Evolutionary conservation across 2,797 vertebrate species (phyloP), one percentile per base, ranked within the genome.

Genomic region (Gallinago stenura): DNA sequence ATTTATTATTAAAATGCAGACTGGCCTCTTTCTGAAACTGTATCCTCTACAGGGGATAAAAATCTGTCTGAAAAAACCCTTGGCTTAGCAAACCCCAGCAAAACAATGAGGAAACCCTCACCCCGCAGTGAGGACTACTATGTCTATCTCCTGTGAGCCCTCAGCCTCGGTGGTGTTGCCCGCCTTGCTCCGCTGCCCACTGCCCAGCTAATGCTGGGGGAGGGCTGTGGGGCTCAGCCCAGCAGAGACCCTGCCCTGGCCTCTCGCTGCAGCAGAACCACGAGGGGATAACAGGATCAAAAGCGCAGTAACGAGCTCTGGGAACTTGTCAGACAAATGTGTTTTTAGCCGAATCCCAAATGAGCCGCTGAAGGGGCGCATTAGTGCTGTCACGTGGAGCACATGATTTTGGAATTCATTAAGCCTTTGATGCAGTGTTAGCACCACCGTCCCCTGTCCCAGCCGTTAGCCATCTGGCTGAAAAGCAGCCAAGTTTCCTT

Each of bases 401-500:
- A 96, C 96, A 96, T 97, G 96, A 96, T 97, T 95, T 90, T 94
- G 96, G 96, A 96, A 97, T 97, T 94, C 92, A 72, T 95, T 97
- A 97, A 97, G 95, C 93, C 85, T 94, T 89, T 95, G 88, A 72
- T 81, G 93, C 93, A 86, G 90, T 21, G 83, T 33, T 94, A 88
- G 90, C 73, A 57, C 62, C 1, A 37, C 83, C 4, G 7, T 91
- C 69, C 87, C 87, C 92, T 77, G 71, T 51, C 71, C 90, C 93
- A 93, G 92, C 80, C 80, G 4, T 83, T 72, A 84, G 83, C 83
- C 73, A 95, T 86, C 83, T 76, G 90, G 77, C 77, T 96, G 94
- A 95, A 83, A 88, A 76, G 61, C 5, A 1, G 85, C 80, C 93
- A 95, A 70, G 46, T 82, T 95, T 75, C 46, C 69, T 48, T 46